Conservation (phyloP, 2,797 vertebrate species). For the Silurus aristotelis region DNA sequence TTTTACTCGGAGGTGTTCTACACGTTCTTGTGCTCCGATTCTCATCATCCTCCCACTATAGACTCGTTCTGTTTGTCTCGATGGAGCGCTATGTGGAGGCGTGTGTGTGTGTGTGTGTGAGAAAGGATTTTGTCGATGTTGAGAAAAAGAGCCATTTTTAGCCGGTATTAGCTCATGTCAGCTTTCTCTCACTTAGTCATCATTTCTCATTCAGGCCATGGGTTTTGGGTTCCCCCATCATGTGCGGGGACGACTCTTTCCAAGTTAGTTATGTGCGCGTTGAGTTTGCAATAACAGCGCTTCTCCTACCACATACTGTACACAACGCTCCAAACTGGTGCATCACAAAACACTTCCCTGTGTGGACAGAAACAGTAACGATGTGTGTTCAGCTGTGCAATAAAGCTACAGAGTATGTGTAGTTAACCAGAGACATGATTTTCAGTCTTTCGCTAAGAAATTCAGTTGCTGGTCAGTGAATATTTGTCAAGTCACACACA, state of each 20-base stretch:
- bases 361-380: neutral
- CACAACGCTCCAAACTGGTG: neutral
- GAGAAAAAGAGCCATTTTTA: slow-evolving; percentile 18
- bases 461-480: neutral
- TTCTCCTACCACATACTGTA: neutral
- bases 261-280: slow-evolving; percentile 23
- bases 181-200: slow-evolving; percentile 37
- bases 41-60: slow-evolving; percentile 21
- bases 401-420: neutral
- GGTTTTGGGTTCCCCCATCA: slow-evolving; percentile 38
- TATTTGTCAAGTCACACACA: neutral
- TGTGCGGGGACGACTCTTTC: slow-evolving; percentile 21
- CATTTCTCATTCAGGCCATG: slow-evolving; percentile 24
- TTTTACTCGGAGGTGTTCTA: slow-evolving; percentile 28
- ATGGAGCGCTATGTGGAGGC: slow-evolving; percentile 32
- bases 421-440: neutral
- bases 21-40: neutral
- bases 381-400: neutral
- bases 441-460: neutral
- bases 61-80: slow-evolving; percentile 2
- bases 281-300: neutral
- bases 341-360: neutral
- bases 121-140: slow-evolving; percentile 25
- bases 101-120: slow-evolving; percentile 27
- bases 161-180: slow-evolving; percentile 17